Percentiles rank a stretch among this genome's conserved stretches.
These are phyloP conservation scores for Cyanocitta stelleri DNA, from an alignment of 2,113 vertebrate genomes.

Conservation along the genomic window DNA sequence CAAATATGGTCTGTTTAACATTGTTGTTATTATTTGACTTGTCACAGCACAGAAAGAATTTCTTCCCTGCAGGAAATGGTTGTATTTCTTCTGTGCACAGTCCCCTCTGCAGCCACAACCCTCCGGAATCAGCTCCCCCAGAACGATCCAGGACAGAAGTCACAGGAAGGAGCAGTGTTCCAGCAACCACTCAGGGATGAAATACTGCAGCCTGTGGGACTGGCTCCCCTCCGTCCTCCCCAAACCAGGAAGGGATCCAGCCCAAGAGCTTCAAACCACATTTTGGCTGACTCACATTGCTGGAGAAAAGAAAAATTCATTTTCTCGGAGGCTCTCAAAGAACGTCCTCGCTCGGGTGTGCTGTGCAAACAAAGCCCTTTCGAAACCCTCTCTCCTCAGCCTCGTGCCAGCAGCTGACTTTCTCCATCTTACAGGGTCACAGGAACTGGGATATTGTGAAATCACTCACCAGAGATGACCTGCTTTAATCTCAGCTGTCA, in stretches of 20 bases:
- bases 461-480: not conserved
- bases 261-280: not conserved
- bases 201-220: not conserved
- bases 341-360: not conserved
- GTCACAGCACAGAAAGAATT: not conserved
- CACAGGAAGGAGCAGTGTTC: not conserved
- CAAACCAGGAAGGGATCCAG: not conserved
- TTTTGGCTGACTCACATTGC: not conserved
- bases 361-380: not conserved
- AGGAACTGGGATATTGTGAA: constrained; percentile 34
- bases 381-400: not conserved
- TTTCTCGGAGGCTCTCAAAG: not conserved
- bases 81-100: not conserved
- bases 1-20: not conserved
- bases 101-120: not conserved
- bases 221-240: not conserved
- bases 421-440: not conserved
- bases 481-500: constrained; percentile 24
- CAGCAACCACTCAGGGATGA: not conserved
- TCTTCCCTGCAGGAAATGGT: not conserved
- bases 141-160: not conserved
- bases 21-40: not conserved
- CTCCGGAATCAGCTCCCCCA: not conserved
- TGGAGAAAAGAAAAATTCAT: not conserved
- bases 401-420: not conserved